Conservation (phyloP, 2,797 vertebrate genomes). For the Malurus splendens region DNA sequence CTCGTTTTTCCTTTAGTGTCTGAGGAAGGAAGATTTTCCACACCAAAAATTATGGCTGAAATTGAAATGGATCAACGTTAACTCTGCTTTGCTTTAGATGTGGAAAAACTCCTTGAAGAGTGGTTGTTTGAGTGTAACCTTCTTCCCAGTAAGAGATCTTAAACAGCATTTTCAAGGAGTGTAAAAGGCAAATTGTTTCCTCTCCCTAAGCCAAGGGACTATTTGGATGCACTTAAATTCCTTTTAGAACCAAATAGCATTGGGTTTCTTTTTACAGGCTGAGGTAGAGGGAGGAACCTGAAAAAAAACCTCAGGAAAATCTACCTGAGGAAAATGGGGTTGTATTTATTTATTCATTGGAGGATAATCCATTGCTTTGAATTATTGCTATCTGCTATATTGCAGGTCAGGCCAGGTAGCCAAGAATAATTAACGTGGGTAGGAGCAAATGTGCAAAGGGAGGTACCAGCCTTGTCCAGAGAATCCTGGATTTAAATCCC, state of each 20-base stretch:
- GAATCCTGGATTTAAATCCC: not conserved
- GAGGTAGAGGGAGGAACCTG: not conserved
- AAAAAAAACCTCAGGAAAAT: not conserved
- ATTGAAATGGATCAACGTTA: rapidly evolving
- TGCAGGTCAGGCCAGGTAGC: not conserved
- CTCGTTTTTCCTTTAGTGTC: not conserved
- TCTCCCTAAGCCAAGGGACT: not conserved
- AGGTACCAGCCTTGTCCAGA: not conserved
- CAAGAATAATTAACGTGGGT: not conserved
- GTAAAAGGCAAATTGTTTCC: not conserved
- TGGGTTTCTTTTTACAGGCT: not conserved
- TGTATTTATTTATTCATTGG: not conserved
- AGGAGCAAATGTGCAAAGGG: not conserved
- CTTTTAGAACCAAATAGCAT: not conserved
- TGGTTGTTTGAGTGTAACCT: not conserved
- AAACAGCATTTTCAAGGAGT: not conserved
- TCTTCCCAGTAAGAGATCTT: not conserved
- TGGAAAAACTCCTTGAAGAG: not conserved
- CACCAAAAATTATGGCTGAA: not conserved
- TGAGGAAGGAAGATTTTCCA: not conserved
- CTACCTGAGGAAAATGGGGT: not conserved
- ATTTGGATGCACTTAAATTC: not conserved
- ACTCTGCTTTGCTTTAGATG: not conserved
- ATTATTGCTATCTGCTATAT: not conserved
- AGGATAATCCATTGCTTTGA: not conserved